Evolutionary conservation across 2,888 invertebrate species (phyloP), one percentile per base, ranked within the genome.

Genomic region (Drosophila parthenogenetica): DNA sequence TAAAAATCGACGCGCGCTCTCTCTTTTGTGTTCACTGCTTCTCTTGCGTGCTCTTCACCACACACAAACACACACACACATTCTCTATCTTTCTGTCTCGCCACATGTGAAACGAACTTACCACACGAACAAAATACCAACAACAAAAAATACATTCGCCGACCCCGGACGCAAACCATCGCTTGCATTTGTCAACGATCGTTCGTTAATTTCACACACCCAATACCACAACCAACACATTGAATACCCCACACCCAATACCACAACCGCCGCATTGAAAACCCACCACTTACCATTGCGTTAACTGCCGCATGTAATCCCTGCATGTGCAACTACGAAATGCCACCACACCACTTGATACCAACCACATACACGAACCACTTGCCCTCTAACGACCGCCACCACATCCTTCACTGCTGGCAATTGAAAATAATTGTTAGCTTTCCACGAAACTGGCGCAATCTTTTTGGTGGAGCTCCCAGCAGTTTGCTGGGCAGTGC

Each of bases 401-500:
- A 8, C 29, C 29, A 29, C 5, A 17, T 40, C 11, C 35, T 8
- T 14, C 51, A 11, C 8, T 22, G 42, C 8, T 54, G 40, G n/a
- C 42, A n/a, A 55, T 59, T 65, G 65, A 57, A 35, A 35, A 81
- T 69, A 78, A 85, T 69, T 87, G 81, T 57, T 85, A 92, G 92
- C 77, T 89, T 92, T 75, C 89, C 92, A 76, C 90, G 90, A 69
- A 90, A 91, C 81, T 92, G 92, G 92, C 92, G 92, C 73, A 85
- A 90, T 63, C 85, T 90, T 22, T 86, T 91, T 73, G 90, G 90
- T 59, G 79, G 90, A 57, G 75, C 73, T 29, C 78, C 68, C 58
- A 77, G 71, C 46, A 75, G 83, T 53, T 64, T 84, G 40, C 55
- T 87, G 55, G 65, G 77, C 58, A 59, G 74, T 57, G 59, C 74